A percentile compares a stretch with the other conserved stretches of the same genome.
phyloP scores from a whole-genome alignment of 2,888 invertebrate genomes.

The Cephus sareptanus region DNA sequence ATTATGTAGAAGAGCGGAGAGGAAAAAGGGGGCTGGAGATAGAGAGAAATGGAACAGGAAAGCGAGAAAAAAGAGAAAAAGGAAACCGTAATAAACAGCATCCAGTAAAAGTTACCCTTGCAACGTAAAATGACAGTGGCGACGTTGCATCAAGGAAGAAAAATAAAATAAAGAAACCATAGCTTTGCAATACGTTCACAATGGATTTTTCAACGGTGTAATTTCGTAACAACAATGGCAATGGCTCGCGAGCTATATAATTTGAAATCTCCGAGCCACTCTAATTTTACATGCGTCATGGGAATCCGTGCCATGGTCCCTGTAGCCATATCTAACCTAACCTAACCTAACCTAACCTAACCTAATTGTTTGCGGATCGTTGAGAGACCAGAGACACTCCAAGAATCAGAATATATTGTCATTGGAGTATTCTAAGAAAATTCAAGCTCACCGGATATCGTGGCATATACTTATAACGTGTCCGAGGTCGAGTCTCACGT shows the following conservation, averaged over 20 bases:
- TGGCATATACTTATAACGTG: background rate
- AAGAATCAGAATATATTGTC: background rate
- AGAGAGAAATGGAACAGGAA: conserved; percentile 13
- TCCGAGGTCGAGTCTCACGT: background rate
- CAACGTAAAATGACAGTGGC: background rate
- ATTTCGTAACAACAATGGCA: conserved; percentile 51
- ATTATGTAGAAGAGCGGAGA: background rate
- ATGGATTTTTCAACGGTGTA: conserved; percentile 50
- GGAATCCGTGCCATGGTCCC: conserved; percentile 30
- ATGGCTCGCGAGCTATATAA: conserved; percentile 18
- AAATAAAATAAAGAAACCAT: conserved; percentile 6
- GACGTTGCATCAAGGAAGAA: background rate
- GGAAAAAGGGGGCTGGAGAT: background rate
- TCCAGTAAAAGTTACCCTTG: background rate
- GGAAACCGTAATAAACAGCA: background rate
- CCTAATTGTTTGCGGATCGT: background rate
- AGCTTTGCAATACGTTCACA: conserved; percentile 37
- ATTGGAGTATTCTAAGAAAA: background rate
- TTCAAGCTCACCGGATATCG: background rate
- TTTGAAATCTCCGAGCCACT: conserved; percentile 26
- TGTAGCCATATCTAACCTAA: background rate
- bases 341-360: background rate
- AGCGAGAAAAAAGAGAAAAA: conserved; percentile 22
- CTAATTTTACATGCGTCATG: conserved; percentile 48
- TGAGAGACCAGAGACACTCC: background rate